Conservation (phyloP, 2,888 invertebrate genomes). For the Scaptodrosophila latifasciaeformis region DNA sequence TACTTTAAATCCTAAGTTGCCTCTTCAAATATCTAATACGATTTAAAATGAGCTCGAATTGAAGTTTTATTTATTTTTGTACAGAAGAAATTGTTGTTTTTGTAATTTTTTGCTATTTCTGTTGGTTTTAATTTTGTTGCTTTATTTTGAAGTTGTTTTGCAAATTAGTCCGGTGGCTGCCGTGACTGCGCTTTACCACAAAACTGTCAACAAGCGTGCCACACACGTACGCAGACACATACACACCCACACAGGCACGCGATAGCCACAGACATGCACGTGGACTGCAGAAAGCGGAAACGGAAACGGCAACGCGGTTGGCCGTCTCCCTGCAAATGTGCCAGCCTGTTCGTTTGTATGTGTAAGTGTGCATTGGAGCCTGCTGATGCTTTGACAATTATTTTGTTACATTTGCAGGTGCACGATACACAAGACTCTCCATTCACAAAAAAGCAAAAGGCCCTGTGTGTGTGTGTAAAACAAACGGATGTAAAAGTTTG, state of each 20-base stretch:
- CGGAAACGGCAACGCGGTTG: slow-evolving; percentile 46
- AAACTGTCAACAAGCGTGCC: slow-evolving; percentile 46
- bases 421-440: too few relatives aligned
- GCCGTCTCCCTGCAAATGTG: slow-evolving; percentile 20
- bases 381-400: slow-evolving; percentile 49
- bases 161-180: too few relatives aligned
- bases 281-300: slow-evolving; percentile 47
- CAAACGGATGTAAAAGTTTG: slow-evolving; percentile 48
- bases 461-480: slow-evolving; percentile 18
- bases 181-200: slow-evolving; percentile 43
- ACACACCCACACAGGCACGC: neutral
- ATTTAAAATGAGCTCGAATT: too few relatives aligned
- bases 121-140: slow-evolving; percentile 32
- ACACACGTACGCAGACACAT: slow-evolving; percentile 2
- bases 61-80: too few relatives aligned
- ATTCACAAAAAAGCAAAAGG: too few relatives aligned
- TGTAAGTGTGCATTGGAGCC: slow-evolving; percentile 34
- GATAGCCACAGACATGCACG: slow-evolving; percentile 42
- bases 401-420: slow-evolving; percentile 28
- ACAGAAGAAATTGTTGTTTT: too few relatives aligned
- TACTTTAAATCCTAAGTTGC: too few relatives aligned
- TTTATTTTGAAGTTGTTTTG: slow-evolving; percentile 26
- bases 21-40: too few relatives aligned
- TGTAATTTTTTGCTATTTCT: slow-evolving; percentile 9
- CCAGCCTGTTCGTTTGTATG: neutral